Conservation (phyloP, 1,140 invertebrate genomes). For the Scaptomyza graminum region DNA sequence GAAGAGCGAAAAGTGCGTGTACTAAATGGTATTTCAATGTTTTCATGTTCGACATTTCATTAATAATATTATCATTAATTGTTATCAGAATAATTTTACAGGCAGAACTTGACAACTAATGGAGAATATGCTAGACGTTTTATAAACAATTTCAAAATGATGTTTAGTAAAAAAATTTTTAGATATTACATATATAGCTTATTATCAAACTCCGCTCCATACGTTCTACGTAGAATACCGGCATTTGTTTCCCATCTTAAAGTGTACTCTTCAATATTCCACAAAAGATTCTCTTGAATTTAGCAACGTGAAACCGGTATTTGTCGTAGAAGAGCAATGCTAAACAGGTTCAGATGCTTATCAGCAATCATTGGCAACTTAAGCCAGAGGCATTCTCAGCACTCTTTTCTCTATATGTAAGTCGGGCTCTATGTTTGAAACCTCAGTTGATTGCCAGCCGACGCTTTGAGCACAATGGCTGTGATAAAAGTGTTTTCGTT, state of each 20-base stretch:
- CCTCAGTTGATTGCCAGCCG: slow-evolving; percentile 48
- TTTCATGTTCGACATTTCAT: too few relatives aligned
- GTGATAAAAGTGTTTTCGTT: slow-evolving; percentile 22
- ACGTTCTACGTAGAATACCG: neutral
- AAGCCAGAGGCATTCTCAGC: slow-evolving; percentile 13
- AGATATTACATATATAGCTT: too few relatives aligned
- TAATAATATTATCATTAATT: too few relatives aligned
- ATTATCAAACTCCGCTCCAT: too few relatives aligned
- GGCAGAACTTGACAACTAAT: too few relatives aligned
- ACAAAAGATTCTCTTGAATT: slow-evolving; percentile 1
- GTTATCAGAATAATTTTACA: too few relatives aligned
- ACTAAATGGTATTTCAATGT: too few relatives aligned
- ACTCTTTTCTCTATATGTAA: slow-evolving; percentile 32
- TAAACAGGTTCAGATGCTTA: slow-evolving; percentile 67
- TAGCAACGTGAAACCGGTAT: slow-evolving; percentile 24
- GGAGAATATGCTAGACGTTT: too few relatives aligned
- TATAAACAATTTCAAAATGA: too few relatives aligned
- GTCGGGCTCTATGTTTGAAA: slow-evolving; percentile 51
- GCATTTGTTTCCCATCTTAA: slow-evolving; percentile 4
- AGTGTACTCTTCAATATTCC: neutral
- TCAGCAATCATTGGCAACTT: slow-evolving; percentile 35
- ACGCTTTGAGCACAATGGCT: slow-evolving; percentile 52
- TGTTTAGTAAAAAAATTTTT: too few relatives aligned
- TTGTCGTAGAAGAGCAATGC: slow-evolving; percentile 37
- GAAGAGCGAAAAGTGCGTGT: neutral